Evolutionary conservation across 92 coral and sea anemone genomes (phyloP).

Genomic region (Diadumene lineata): DNA sequence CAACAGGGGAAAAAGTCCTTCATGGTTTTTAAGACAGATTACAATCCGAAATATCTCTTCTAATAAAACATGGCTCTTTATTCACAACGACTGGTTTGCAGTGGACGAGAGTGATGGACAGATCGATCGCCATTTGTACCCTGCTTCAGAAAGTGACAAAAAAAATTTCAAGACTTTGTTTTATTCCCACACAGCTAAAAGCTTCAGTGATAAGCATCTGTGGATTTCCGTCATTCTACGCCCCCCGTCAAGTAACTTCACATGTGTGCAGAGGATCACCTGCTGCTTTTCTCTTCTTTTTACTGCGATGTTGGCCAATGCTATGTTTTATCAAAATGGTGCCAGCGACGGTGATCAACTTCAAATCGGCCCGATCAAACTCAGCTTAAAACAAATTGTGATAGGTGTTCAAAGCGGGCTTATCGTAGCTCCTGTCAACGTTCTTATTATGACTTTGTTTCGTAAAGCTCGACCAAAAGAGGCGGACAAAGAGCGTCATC

Average conservation of each 20-base stretch:
- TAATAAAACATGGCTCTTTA: slow-evolving; percentile 59
- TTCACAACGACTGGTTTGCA: slow-evolving; percentile 82
- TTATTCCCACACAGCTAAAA: slow-evolving; percentile 29
- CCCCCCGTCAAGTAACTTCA: slow-evolving; percentile 70
- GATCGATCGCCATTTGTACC: slow-evolving; percentile 54
- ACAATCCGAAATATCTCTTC: slow-evolving; percentile 65
- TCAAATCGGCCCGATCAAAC: slow-evolving; percentile 69
- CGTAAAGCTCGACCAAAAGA: slow-evolving; percentile 53
- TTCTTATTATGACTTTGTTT: slow-evolving; percentile 47
- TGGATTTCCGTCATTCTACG: slow-evolving; percentile 80
- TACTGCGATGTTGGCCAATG: slow-evolving; percentile 91
- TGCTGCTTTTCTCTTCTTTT: slow-evolving; percentile 80
- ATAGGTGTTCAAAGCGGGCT: slow-evolving; percentile 78
- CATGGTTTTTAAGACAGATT: slow-evolving; percentile 71
- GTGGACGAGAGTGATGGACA: slow-evolving; percentile 79
- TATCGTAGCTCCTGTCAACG: slow-evolving; percentile 54
- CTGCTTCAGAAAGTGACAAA: slow-evolving; percentile 60
- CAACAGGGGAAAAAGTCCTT: slow-evolving; percentile 70
- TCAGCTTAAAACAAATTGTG: slow-evolving; percentile 57
- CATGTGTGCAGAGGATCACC: slow-evolving; percentile 68
- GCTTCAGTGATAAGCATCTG: slow-evolving; percentile 64
- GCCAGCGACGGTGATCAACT: slow-evolving; percentile 28
- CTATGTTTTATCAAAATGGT: slow-evolving; percentile 79
- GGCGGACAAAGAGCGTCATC: background rate
- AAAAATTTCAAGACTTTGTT: slow-evolving; percentile 68